Evolutionary conservation across 2,888 invertebrate genomes (phyloP).

Genomic region (Agrotis clavis): DNA sequence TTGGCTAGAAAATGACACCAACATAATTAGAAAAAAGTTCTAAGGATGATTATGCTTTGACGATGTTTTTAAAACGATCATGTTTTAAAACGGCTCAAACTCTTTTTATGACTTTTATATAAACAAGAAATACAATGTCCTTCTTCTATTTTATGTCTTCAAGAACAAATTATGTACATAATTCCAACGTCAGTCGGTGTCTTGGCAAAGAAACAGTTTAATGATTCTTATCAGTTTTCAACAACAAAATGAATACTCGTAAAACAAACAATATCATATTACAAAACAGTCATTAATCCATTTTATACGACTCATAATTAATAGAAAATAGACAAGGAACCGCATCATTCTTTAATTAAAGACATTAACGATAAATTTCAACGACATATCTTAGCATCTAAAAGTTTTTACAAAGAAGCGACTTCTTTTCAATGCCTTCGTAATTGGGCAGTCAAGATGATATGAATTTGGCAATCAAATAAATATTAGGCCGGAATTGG

Average conservation of each 20-base stretch:
- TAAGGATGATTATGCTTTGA: not conserved
- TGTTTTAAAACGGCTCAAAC: too few relatives aligned
- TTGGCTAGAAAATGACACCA: not conserved
- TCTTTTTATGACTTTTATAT: too few relatives aligned
- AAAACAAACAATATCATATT: conserved; percentile 52
- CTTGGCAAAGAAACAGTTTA: conserved; percentile 12
- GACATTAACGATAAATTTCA: conserved; percentile 69
- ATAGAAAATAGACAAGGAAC: conserved; percentile 48
- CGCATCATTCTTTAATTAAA: conserved; percentile 67
- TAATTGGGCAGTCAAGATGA: conserved; percentile 65
- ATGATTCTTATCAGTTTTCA: conserved; percentile 33
- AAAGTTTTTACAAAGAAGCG: conserved; percentile 53
- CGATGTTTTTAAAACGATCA: too few relatives aligned
- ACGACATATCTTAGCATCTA: conserved; percentile 63
- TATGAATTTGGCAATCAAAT: conserved; percentile 89
- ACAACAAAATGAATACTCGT: conserved; percentile 37
- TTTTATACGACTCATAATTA: conserved; percentile 58
- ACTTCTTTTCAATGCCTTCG: conserved; percentile 36
- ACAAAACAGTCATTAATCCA: conserved; percentile 46
- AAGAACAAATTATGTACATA: not conserved
- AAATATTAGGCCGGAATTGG: conserved; percentile 84
- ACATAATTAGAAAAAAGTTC: not conserved
- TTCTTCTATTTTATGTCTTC: not conserved
- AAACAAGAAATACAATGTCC: too few relatives aligned
- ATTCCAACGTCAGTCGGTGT: conserved; percentile 1